Evolutionary conservation across 2,113 vertebrate species (phyloP).

Genomic region (Python bivittatus): DNA sequence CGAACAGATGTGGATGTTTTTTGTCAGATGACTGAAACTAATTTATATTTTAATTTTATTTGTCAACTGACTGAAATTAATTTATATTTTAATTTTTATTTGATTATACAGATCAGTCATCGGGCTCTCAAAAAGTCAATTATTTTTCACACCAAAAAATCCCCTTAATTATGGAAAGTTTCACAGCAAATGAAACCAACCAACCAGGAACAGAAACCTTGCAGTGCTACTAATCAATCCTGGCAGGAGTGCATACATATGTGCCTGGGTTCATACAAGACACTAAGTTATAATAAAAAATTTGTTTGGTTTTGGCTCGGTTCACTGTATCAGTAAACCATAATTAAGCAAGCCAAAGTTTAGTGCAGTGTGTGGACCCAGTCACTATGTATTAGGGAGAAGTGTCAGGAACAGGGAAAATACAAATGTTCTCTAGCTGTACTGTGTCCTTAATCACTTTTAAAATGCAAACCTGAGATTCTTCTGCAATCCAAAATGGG

Average conservation of each 20-base stretch:
- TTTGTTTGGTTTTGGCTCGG: not conserved
- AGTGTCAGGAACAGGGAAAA: not conserved
- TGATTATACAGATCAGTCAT: not conserved
- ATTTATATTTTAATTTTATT: not conserved
- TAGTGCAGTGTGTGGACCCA: not conserved
- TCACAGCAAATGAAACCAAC: conserved; percentile 1
- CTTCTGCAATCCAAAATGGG: not conserved
- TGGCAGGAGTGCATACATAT: not conserved
- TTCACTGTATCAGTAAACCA: not conserved
- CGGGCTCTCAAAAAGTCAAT: not conserved
- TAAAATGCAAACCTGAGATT: not conserved
- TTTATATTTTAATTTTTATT: not conserved
- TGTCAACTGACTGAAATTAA: not conserved
- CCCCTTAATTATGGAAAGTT: not conserved
- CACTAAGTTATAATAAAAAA: not conserved
- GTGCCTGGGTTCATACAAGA: not conserved
- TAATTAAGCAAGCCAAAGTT: not conserved
- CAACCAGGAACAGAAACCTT: not conserved
- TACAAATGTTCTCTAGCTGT: not conserved
- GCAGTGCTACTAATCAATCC: not conserved
- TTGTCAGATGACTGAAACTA: not conserved
- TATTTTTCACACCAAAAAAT: not conserved
- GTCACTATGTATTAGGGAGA: not conserved
- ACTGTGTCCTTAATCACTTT: not conserved
- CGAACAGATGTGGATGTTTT: not conserved